phyloP scores from a whole-genome alignment of 2,797 vertebrate species.

The Petrocephalus schoutedeni region DNA sequence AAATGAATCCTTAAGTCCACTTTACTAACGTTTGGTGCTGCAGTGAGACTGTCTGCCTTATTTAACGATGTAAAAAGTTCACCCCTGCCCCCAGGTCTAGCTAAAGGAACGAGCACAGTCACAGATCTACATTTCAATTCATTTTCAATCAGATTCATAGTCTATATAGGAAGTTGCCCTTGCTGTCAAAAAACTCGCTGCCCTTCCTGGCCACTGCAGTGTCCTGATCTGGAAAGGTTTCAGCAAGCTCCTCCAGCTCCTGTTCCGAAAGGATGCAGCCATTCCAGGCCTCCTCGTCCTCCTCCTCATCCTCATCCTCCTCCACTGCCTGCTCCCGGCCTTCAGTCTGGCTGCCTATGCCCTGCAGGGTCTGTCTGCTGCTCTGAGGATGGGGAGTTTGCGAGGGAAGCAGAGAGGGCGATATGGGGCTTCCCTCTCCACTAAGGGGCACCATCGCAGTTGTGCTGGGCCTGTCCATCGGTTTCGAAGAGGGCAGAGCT shows the following conservation, averaged over 20 bases:
- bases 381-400: neutral
- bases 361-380: neutral
- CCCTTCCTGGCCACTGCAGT: slow-evolving; percentile 58
- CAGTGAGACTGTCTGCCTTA: neutral
- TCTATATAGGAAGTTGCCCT: slow-evolving; percentile 75
- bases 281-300: slow-evolving; percentile 39
- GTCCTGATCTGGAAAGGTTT: slow-evolving; percentile 39
- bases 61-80: neutral
- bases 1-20: neutral
- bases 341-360: neutral
- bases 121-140: neutral
- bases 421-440: neutral
- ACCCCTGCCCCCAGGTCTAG: neutral
- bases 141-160: slow-evolving; percentile 48
- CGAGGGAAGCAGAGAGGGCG: slow-evolving; percentile 16
- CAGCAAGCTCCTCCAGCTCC: slow-evolving; percentile 49
- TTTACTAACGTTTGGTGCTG: neutral
- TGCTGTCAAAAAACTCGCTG: slow-evolving; percentile 70
- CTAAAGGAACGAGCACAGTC: neutral
- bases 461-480: slow-evolving; percentile 22
- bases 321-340: slow-evolving; percentile 19
- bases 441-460: slow-evolving; percentile 13
- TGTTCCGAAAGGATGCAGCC: slow-evolving; percentile 45
- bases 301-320: neutral
- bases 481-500: slow-evolving; percentile 25